These are phyloP conservation scores for Orientallactaga sibirica DNA, from an alignment of 2,797 vertebrate genomes.

Conservation along the genomic window DNA sequence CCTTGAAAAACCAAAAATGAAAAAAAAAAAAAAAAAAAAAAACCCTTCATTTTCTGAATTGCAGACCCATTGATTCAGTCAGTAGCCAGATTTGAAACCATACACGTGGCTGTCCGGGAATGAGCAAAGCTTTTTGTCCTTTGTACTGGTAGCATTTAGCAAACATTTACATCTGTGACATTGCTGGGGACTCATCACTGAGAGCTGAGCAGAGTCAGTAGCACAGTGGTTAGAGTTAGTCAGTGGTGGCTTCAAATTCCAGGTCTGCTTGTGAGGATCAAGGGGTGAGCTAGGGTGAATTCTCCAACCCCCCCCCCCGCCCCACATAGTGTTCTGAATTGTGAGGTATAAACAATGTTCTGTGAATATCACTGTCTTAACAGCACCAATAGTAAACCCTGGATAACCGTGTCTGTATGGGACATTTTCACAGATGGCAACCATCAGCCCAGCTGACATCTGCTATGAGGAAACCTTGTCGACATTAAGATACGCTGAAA, in stretches of 20 bases:
- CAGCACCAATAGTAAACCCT: no score
- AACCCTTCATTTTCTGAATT: neutral
- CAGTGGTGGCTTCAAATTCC: neutral
- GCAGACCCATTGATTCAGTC: slow-evolving; percentile 12
- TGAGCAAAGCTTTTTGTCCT: neutral
- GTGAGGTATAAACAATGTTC: neutral
- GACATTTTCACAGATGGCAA: slow-evolving; percentile 89
- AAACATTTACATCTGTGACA: neutral
- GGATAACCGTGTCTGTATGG: neutral
- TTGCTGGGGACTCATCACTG: accelerated
- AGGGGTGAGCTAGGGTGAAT: neutral
- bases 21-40: no score
- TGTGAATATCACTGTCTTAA: neutral
- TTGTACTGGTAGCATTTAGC: neutral
- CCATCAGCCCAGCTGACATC: slow-evolving; percentile 94
- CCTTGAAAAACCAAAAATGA: no score
- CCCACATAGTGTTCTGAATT: neutral
- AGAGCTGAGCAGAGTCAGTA: accelerated
- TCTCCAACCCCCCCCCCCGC: neutral
- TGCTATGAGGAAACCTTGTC: slow-evolving; percentile 95
- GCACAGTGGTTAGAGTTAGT: neutral
- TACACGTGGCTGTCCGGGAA: neutral
- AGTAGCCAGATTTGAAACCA: neutral
- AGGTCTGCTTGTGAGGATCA: neutral
- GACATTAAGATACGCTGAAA: slow-evolving; percentile 93